These are phyloP conservation scores for Suncus etruscus DNA, from an alignment of 2,113 vertebrate genomes.

Conservation along the genomic window DNA sequence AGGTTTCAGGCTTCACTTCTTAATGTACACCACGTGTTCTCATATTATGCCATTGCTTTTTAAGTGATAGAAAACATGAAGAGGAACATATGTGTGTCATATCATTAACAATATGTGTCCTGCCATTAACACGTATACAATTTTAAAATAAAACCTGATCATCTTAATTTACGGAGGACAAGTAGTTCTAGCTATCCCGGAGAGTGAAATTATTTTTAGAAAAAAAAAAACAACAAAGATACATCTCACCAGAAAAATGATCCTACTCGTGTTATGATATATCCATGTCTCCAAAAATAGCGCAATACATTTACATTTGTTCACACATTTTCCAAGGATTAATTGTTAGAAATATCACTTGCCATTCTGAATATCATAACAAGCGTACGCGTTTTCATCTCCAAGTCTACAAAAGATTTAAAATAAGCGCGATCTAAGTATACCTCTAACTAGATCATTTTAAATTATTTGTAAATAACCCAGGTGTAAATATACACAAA, in stretches of 20 bases:
- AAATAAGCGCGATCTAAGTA: neutral
- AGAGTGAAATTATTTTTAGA: neutral
- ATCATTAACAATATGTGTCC: neutral
- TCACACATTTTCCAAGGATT: neutral
- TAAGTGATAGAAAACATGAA: neutral
- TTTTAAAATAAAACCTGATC: constrained; percentile 10
- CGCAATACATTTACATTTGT: neutral
- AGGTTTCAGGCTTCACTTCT: too few species aligned
- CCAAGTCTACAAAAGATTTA: neutral
- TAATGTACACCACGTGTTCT: too few species aligned
- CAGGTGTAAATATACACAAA: neutral
- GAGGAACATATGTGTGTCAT: neutral
- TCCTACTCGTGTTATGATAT: neutral
- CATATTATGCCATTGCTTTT: neutral
- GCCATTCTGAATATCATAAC: neutral
- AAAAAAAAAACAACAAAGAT: neutral
- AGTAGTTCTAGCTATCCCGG: neutral
- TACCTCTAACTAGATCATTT: neutral
- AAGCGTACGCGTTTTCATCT: constrained; percentile 4
- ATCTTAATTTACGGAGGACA: neutral
- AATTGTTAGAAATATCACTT: neutral
- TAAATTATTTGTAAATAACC: neutral
- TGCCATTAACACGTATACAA: neutral
- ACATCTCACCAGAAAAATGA: neutral
- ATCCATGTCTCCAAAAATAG: neutral